Base-by-base conservation (phyloP, 2,888 invertebrate species). In the Agelastica alni region DNA sequence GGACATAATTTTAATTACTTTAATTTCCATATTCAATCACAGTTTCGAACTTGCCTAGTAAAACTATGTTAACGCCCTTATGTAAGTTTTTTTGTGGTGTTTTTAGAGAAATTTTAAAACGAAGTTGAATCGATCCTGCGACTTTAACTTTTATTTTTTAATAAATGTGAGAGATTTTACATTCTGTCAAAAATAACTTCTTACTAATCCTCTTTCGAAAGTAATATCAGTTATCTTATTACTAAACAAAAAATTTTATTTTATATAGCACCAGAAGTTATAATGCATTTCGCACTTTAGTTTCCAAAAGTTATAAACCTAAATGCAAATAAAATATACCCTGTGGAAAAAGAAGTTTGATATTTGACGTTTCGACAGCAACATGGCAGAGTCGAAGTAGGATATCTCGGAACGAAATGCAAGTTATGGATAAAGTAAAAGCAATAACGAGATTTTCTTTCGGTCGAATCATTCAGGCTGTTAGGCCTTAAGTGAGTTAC, bases 401-500 rank as follows among this genome's bases (percentile, higher is more conserved):
- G 16, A 36, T 36, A n/a, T 30, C 30, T 9, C 9, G 36, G 51
- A 64, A 64, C 56, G 46, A 62, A 66, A 64, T 64, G 63, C 43
- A 34, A 63, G 58, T 49, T 48, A 57, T 47, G 51, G 46, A 59
- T 51, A 42, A 44, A 58, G 56, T 53, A 51, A 47, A 58, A 53
- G 49, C 58, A 58, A 56, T 67, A 68, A 68, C 64, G 55, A 66
- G 67, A 68, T 68, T 66, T 67, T 57, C 63, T 46, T 39, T 49
- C 16, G 34, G 53, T 59, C 62, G 61, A 65, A 65, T 63, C 65
- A 57, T 62, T 57, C 63, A 60, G 61, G 54, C 63, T 57, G 63
- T 63, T 62, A 61, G 66, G 59, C 55, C 55, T 61, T 62, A 68
- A 67, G 64, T 65, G 65, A 68, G 67, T 67, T 68, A 67, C 62